Percentiles rank a stretch among this genome's conserved stretches.
Conservation (phyloP, 2,888 invertebrate species). For the Congeria kusceri region DNA sequence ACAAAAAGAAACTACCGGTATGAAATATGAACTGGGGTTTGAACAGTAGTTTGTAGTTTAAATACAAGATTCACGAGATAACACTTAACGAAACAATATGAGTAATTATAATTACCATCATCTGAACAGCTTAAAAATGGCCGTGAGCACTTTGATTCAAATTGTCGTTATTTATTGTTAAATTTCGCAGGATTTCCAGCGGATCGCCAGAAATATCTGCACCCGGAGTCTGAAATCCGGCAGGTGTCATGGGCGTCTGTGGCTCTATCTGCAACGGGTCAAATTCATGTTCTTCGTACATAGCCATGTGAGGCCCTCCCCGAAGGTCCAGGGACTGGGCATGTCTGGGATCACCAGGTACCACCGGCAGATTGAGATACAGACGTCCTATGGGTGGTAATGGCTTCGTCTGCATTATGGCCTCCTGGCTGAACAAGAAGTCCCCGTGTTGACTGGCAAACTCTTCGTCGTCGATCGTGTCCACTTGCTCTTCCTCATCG, state of each 20-base stretch:
- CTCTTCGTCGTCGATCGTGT: constrained; percentile 67
- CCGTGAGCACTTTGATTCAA: constrained; percentile 61
- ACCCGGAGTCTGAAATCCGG: constrained; percentile 77
- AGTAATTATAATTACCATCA: background rate
- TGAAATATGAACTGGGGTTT: too few species aligned
- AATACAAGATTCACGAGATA: too few species aligned
- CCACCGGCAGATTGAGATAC: constrained; percentile 59
- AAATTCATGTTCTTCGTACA: constrained; percentile 55
- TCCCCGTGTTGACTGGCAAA: constrained; percentile 20
- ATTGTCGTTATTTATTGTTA: constrained; percentile 76
- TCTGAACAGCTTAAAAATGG: constrained; percentile 37
- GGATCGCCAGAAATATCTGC: constrained; percentile 78
- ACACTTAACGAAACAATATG: too few species aligned
- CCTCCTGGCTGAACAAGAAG: constrained; percentile 28
- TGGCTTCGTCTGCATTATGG: constrained; percentile 35
- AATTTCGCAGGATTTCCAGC: constrained; percentile 79
- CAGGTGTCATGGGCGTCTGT: constrained; percentile 79
- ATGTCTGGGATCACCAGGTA: constrained; percentile 18
- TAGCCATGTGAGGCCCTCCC: constrained; percentile 62
- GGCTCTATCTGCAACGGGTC: constrained; percentile 70
- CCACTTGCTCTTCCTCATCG: constrained; percentile 77
- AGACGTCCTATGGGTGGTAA: constrained; percentile 60
- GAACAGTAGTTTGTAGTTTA: too few species aligned
- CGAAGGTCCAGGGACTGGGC: constrained; percentile 19
- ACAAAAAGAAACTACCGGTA: too few species aligned